A percentile compares a stretch with the other conserved stretches of the same genome.
These are phyloP conservation scores for Lacerta bilineata DNA, from an alignment of 2,797 vertebrate species.

Conservation along the genomic window DNA sequence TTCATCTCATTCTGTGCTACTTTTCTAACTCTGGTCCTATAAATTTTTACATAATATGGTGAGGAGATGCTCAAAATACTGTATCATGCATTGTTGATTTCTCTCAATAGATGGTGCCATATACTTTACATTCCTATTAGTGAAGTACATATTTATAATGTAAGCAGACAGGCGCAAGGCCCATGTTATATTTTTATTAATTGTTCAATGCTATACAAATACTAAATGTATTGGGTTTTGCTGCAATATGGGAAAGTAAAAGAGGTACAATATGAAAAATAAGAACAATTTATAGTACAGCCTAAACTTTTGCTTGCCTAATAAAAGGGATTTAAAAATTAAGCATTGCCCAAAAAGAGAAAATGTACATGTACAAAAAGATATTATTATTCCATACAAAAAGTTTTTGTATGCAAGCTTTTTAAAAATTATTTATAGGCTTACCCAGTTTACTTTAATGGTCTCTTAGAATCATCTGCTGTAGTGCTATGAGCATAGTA, in stretches of 20 bases:
- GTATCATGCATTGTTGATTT: accelerated
- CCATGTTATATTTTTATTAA: background rate
- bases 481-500: background rate
- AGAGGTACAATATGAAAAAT: background rate
- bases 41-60: accelerated
- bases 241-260: background rate
- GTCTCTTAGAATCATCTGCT: background rate
- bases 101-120: background rate
- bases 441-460: background rate
- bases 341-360: background rate
- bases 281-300: background rate
- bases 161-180: background rate
- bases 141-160: background rate
- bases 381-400: background rate
- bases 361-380: background rate
- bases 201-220: background rate
- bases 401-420: background rate
- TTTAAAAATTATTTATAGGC: background rate
- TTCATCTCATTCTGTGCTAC: background rate
- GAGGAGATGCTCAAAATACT: accelerated
- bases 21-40: background rate
- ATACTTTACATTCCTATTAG: background rate
- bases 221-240: background rate
- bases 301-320: background rate
- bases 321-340: slow-evolving; percentile 2